phyloP scores from a whole-genome alignment of 1,140 invertebrate genomes.

The Drosophila chauvacae region DNA sequence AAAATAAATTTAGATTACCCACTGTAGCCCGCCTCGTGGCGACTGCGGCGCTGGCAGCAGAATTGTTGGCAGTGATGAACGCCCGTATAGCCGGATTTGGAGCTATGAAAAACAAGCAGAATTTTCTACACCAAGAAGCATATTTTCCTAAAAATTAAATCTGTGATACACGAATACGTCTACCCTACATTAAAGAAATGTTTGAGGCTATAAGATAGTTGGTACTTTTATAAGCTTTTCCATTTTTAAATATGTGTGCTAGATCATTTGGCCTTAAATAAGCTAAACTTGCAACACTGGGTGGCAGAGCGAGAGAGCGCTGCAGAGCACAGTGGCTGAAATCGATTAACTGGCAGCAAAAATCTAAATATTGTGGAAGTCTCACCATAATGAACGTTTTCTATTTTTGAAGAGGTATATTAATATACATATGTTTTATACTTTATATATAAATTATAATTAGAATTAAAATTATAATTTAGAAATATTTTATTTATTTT shows the following conservation, averaged over 20 bases:
- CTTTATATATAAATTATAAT: no score
- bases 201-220: neutral
- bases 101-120: neutral
- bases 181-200: neutral
- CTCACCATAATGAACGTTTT: no score
- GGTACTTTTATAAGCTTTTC: neutral
- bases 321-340: slow-evolving; percentile 1
- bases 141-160: neutral
- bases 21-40: slow-evolving; percentile 7
- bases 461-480: no score
- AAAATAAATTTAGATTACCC: slow-evolving; percentile 13
- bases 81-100: neutral
- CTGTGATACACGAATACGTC: neutral
- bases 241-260: neutral
- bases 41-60: slow-evolving; percentile 1
- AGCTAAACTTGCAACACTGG: neutral
- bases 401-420: no score
- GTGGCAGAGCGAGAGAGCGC: neutral
- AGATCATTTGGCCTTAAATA: neutral
- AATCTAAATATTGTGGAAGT: neutral
- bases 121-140: neutral
- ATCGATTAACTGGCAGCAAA: neutral
- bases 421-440: no score
- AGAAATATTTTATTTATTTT: no score
- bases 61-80: neutral